Conservation (phyloP, 2,113 vertebrate genomes). For the Pheucticus melanocephalus region DNA sequence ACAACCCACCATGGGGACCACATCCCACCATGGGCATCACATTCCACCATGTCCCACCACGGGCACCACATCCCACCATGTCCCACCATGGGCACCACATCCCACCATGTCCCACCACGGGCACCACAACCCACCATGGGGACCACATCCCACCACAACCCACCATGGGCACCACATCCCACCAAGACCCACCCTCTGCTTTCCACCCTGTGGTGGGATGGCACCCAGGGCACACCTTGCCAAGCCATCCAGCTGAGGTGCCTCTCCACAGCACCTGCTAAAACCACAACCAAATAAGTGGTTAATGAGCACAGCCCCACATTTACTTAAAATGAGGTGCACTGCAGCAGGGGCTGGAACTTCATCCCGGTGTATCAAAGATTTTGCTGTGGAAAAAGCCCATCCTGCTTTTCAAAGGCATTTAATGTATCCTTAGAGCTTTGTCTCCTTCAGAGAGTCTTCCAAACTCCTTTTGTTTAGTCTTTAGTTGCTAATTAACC, state of each 20-base stretch:
- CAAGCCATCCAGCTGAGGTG: no score
- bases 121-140: no score
- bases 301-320: background rate
- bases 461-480: conserved; percentile 18
- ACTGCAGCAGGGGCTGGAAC: background rate
- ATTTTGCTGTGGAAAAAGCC: background rate
- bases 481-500: conserved; percentile 33
- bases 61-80: no score
- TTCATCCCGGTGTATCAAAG: accelerated
- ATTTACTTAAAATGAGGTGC: background rate
- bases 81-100: no score
- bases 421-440: background rate
- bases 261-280: background rate
- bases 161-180: no score
- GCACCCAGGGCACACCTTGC: accelerated
- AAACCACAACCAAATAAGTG: accelerated
- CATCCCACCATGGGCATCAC: background rate
- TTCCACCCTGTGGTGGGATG: accelerated
- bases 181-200: no score
- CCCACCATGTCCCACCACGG: no score
- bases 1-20: no score
- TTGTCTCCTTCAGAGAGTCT: background rate
- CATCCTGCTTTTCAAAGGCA: background rate
- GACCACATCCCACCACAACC: no score
- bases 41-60: no score